These are phyloP conservation scores for Tetanocera ferruginea DNA, from an alignment of 2,888 invertebrate species.

Conservation along the genomic window DNA sequence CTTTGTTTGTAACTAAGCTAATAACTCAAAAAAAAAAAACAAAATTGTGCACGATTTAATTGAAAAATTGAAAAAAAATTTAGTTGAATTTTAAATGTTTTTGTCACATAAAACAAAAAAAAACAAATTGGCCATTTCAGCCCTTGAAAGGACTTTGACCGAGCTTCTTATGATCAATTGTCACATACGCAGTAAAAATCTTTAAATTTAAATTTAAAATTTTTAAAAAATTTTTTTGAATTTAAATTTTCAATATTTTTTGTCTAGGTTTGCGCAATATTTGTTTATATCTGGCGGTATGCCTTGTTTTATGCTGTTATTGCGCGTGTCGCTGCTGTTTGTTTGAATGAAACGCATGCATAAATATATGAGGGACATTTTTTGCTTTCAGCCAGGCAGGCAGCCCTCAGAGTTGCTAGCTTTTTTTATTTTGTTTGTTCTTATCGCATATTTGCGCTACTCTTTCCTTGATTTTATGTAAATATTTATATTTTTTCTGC, in stretches of 20 bases:
- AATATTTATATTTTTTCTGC: not conserved
- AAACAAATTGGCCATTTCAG: no score
- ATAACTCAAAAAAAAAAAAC: not conserved
- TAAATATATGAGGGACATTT: not conserved
- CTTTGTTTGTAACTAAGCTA: no score
- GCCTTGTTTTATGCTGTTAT: not conserved
- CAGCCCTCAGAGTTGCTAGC: not conserved
- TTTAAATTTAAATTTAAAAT: no score
- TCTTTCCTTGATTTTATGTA: not conserved
- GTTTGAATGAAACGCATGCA: not conserved
- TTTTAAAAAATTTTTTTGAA: no score
- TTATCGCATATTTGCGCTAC: not conserved
- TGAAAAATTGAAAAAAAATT: not conserved
- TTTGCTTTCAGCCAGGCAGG: not conserved
- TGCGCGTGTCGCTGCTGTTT: not conserved
- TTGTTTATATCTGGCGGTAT: not conserved
- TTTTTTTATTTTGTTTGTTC: not conserved
- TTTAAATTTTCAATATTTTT: no score
- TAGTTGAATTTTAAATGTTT: no score
- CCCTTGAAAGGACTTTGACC: no score
- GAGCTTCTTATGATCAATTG: no score
- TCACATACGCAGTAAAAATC: no score
- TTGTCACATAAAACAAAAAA: no score
- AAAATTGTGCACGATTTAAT: not conserved
- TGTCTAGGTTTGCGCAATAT: not conserved